Base-by-base conservation (phyloP, 1,140 invertebrate genomes). In the Oncopodura yosiiana region DNA sequence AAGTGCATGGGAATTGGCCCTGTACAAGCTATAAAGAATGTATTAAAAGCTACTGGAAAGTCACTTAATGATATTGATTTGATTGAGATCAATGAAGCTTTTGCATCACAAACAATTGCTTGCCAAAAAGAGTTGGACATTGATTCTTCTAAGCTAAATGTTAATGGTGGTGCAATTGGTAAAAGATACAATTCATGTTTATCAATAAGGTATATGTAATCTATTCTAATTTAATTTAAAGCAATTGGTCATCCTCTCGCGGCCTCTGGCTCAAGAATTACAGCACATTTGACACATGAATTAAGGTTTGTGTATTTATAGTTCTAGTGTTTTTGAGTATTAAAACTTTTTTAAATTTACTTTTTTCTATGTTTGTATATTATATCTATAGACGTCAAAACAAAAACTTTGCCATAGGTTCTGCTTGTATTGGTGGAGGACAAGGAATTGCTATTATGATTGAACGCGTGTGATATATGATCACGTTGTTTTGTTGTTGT, bases 361-460 rank as follows among this genome's bases (percentile, higher is more conserved):
- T n/a, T n/a, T n/a, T n/a, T n/a, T n/a, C n/a, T n/a, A n/a, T n/a
- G n/a, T n/a, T n/a, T n/a, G n/a, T n/a, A n/a, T n/a, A n/a, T 23
- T 19, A 24, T 44, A 44, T 9, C 19, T 41, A 21, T 69, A 94
- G 89, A 69, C 79, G 90, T 56, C 84, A 85, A 55, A 82, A 84
- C 53, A 77, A 81, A 9, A 95, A 94, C 71, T 81, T 84, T 65
- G 91, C 79, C 21, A 84, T 97, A 68, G 94, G 94, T 23, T 87
- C 93, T 18, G 94, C 94, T 0, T 99, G 95, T 68, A 99, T 99
- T 73, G 95, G 95, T 32, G 95, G 94, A 18, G 95, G 94, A 42
- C 95, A 99, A 75, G 95, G 95, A 42, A 98, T 99, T 64, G 90
- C 94, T 21, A 65, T 99, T 12, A 75, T 98, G 45, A 64, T 98